phyloP scores from a whole-genome alignment of 2,113 vertebrate species.

The Sciurus niger region DNA sequence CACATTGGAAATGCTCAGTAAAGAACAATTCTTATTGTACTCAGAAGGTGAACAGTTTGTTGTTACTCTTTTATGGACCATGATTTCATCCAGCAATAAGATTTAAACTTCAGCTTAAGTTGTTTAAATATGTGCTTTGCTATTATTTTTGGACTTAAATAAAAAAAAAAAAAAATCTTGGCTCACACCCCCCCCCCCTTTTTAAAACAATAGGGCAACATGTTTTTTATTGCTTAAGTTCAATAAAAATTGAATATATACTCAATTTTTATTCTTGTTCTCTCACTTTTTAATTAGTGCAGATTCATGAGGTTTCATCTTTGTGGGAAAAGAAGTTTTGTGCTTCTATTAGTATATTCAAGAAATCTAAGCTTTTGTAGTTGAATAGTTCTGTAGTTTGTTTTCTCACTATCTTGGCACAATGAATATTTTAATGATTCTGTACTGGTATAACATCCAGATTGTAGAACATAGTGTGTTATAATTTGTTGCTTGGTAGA shows the following conservation, averaged over 20 bases:
- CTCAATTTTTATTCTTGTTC: background rate
- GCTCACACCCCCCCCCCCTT: background rate
- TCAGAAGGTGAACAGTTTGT: background rate
- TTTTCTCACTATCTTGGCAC: background rate
- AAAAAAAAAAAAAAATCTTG: background rate
- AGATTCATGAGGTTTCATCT: constrained; percentile 40
- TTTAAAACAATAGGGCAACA: background rate
- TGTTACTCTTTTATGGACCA: background rate
- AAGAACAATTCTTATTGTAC: background rate
- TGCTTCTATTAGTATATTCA: background rate
- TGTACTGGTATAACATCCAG: background rate
- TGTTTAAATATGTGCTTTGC: constrained; percentile 6
- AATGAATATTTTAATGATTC: constrained; percentile 11
- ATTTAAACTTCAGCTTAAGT: constrained; percentile 49
- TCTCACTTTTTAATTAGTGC: background rate
- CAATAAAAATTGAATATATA: too few relatives aligned
- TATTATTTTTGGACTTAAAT: constrained; percentile 9
- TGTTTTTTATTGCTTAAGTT: too few relatives aligned
- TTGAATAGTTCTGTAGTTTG: background rate
- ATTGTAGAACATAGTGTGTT: background rate
- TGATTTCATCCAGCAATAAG: background rate
- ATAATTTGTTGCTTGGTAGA: background rate
- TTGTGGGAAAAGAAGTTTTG: background rate
- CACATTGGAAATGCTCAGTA: background rate
- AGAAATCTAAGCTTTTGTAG: background rate